These are phyloP conservation scores for Rhorus exstirpatorius DNA, from an alignment of 2,888 invertebrate species.

Conservation along the genomic window DNA sequence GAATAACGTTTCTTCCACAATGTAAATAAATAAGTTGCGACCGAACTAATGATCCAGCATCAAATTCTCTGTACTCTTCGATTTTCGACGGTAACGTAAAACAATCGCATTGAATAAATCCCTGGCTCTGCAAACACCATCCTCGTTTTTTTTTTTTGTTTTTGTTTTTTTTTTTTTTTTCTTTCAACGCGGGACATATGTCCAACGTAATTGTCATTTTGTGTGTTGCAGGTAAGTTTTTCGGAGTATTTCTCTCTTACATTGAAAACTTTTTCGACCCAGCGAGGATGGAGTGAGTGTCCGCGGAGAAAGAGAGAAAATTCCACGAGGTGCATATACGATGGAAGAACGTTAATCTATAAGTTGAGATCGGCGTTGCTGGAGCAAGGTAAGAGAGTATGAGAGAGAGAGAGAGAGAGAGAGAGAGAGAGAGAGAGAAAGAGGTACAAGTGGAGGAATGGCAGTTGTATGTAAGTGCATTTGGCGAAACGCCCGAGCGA, in stretches of 20 bases:
- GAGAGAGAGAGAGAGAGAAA: conserved; percentile 12
- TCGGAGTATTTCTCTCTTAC: conserved; percentile 8
- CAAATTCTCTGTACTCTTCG: too few relatives aligned
- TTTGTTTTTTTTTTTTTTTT: conserved; percentile 17
- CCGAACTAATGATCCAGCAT: too few relatives aligned
- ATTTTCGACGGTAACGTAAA: too few relatives aligned
- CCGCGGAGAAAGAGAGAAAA: conserved; percentile 31
- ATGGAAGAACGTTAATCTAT: conserved; percentile 62
- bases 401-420: background rate
- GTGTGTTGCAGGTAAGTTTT: conserved; percentile 68
- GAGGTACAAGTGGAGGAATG: conserved; percentile 54
- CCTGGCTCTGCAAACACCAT: conserved; percentile 1
- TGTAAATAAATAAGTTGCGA: too few relatives aligned
- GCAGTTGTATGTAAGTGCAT: conserved; percentile 67
- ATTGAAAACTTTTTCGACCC: background rate
- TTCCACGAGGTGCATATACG: conserved; percentile 49
- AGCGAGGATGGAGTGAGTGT: background rate
- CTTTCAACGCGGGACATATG: conserved; percentile 24
- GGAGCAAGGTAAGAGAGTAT: conserved; percentile 27
- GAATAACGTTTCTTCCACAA: too few relatives aligned
- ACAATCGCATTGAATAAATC: conserved; percentile 22
- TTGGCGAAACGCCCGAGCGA: conserved; percentile 55
- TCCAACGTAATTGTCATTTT: conserved; percentile 65
- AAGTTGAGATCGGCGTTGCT: conserved; percentile 66
- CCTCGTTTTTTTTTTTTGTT: background rate